These are phyloP conservation scores for Reticulitermes speratus DNA, from an alignment of 1,140 invertebrate genomes.

Conservation along the genomic window DNA sequence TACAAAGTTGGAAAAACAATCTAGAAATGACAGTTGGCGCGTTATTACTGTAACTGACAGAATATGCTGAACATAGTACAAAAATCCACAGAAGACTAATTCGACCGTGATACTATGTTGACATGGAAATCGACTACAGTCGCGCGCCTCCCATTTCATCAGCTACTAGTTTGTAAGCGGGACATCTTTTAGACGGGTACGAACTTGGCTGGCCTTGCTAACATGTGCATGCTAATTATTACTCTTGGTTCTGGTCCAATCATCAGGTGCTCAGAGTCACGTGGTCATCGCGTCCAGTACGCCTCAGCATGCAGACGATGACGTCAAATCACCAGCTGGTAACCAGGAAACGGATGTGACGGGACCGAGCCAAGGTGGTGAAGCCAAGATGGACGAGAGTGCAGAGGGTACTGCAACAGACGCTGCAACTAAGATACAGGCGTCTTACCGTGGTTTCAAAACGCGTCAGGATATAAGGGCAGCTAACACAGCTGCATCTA, in stretches of 20 bases:
- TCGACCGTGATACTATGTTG: too few species aligned
- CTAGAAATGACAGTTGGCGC: too few species aligned
- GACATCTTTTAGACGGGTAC: background rate
- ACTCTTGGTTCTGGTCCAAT: background rate
- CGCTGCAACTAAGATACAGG: constrained; percentile 17
- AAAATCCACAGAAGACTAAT: too few species aligned
- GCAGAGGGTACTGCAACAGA: background rate
- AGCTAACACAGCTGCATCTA: constrained; percentile 60
- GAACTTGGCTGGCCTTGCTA: background rate
- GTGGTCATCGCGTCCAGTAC: background rate
- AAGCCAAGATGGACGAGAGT: background rate
- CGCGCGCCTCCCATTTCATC: too few species aligned
- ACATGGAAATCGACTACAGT: too few species aligned
- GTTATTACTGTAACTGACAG: too few species aligned
- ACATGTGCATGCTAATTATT: constrained; percentile 8
- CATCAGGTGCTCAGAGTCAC: background rate
- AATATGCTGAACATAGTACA: too few species aligned
- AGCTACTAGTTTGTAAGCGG: too few species aligned
- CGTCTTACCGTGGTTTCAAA: background rate
- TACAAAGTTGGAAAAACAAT: too few species aligned
- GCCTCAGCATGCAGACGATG: background rate
- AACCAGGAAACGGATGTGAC: constrained; percentile 3
- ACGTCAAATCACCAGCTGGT: background rate
- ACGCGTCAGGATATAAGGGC: constrained; percentile 41
- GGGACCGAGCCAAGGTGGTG: background rate